Evolutionary conservation across 30 jellyfish, hydroid and myxozoan genomes (phyloP).

Genomic region (Turritopsis rubra): DNA sequence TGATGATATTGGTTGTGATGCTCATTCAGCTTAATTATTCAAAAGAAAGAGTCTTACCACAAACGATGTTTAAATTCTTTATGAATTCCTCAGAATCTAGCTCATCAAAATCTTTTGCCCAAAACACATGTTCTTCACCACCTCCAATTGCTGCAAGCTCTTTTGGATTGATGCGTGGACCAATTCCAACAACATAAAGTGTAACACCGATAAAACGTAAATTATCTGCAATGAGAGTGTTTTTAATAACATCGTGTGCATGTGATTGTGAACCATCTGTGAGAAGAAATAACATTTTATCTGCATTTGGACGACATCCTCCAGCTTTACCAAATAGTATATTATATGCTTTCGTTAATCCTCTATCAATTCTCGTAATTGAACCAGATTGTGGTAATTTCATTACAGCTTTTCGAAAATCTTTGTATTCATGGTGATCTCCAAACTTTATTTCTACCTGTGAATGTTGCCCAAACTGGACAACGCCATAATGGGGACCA

Average conservation of each 20-base stretch:
- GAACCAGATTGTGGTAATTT: slow-evolving; percentile 13
- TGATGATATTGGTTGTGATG: background rate
- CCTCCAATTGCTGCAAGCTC: slow-evolving; percentile 11
- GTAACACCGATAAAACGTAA: background rate
- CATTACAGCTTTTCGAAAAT: background rate
- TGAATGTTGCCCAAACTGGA: background rate
- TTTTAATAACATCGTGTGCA: background rate
- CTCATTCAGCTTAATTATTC: background rate
- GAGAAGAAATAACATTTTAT: slow-evolving; percentile 3
- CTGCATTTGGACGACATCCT: slow-evolving; percentile 4
- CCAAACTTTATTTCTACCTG: background rate
- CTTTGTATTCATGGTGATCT: background rate
- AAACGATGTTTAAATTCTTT: background rate
- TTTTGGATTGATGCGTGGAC: background rate
- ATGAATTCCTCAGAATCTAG: slow-evolving; percentile 7
- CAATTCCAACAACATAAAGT: slow-evolving; percentile 10
- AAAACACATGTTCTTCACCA: slow-evolving; percentile 13
- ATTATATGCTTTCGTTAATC: slow-evolving; percentile 15
- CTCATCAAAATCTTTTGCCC: slow-evolving; percentile 6
- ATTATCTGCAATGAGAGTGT: background rate
- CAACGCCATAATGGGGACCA: slow-evolving; percentile 17
- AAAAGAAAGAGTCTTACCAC: slow-evolving; percentile 3
- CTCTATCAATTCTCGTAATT: slow-evolving; percentile 22
- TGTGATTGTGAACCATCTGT: slow-evolving; percentile 21
- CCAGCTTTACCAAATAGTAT: background rate